Percentiles rank a stretch among this genome's conserved stretches.
Evolutionary conservation across 1,140 invertebrate species (phyloP).

Genomic region (Branchinecta lindahli): DNA sequence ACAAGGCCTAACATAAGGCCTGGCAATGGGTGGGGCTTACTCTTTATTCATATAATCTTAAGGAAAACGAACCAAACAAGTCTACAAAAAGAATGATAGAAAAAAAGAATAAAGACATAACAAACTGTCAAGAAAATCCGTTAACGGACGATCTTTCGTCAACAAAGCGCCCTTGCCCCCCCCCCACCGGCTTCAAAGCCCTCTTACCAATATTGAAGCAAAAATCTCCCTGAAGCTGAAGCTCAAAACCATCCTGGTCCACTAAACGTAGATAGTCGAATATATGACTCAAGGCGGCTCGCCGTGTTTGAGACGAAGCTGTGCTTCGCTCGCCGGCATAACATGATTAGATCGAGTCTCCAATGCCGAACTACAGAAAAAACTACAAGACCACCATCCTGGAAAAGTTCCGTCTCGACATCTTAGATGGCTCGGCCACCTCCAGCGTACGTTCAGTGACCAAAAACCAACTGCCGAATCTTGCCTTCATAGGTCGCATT

Average conservation of each 20-base stretch:
- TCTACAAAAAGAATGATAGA: too few relatives aligned
- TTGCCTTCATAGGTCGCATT: slow-evolving; percentile 1
- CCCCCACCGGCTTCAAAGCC: slow-evolving; percentile 2
- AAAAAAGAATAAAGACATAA: too few relatives aligned
- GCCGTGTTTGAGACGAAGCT: slow-evolving; percentile 1
- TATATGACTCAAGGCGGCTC: not conserved
- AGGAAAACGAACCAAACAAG: too few relatives aligned
- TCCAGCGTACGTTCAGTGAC: slow-evolving; percentile 7
- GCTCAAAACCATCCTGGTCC: not conserved
- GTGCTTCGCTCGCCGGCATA: not conserved
- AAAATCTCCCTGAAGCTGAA: not conserved
- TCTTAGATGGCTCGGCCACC: not conserved
- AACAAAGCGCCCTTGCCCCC: too few relatives aligned
- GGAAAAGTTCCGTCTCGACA: not conserved
- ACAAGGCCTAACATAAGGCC: too few relatives aligned
- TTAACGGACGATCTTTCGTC: too few relatives aligned
- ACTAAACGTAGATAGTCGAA: slow-evolving; percentile 3
- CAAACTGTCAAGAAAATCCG: too few relatives aligned
- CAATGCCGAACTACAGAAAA: not conserved
- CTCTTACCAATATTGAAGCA: not conserved
- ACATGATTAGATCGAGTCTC: slow-evolving; percentile 1
- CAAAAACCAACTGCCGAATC: not conserved
- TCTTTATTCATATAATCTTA: too few relatives aligned
- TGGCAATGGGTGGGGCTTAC: too few relatives aligned
- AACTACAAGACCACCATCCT: slow-evolving; percentile 5